Conservation (phyloP, 2,113 vertebrate species). For the Struthidea cinerea region DNA sequence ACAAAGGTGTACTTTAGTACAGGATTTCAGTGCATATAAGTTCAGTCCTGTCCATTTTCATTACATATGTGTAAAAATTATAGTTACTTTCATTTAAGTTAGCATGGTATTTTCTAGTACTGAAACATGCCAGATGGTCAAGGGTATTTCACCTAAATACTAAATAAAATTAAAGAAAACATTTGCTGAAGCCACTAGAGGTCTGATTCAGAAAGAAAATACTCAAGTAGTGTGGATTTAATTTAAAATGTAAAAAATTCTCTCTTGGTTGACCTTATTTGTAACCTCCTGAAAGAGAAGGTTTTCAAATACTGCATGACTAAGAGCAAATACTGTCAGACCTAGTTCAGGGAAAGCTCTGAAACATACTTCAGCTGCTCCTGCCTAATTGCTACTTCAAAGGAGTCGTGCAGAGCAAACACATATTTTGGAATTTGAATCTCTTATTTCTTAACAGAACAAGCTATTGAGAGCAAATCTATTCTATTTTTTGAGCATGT, state of each 20-base stretch:
- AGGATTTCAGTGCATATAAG: background rate
- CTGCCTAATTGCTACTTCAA: background rate
- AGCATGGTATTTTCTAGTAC: background rate
- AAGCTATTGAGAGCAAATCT: background rate
- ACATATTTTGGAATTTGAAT: background rate
- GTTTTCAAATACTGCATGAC: background rate
- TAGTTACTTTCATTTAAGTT: background rate
- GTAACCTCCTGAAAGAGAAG: background rate
- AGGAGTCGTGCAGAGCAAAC: background rate
- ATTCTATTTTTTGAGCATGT: background rate
- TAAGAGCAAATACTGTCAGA: constrained; percentile 1
- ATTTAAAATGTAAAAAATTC: background rate
- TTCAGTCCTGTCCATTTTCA: background rate
- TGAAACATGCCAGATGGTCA: background rate
- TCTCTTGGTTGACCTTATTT: background rate
- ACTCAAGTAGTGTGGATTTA: background rate
- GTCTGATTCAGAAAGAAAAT: background rate
- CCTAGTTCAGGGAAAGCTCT: background rate
- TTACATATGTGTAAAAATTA: background rate
- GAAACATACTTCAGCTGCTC: background rate
- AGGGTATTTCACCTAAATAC: background rate
- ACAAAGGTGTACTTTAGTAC: background rate
- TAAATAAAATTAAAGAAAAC: background rate
- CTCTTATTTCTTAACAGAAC: background rate
- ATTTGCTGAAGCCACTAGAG: background rate